Base-by-base conservation (phyloP, 2,888 invertebrate species). In the Cartodere bifasciata region DNA sequence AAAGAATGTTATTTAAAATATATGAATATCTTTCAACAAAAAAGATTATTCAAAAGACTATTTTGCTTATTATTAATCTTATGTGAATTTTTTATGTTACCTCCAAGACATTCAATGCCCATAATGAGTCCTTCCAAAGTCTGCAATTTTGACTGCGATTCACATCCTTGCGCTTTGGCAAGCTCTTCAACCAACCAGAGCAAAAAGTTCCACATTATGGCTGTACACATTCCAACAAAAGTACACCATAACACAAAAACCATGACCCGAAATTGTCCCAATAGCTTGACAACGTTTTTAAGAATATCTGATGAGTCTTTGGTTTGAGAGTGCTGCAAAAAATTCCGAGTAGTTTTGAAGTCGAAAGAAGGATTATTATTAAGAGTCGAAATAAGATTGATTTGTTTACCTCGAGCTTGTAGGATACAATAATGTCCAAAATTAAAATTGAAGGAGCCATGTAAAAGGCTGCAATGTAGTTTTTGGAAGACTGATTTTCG, bases 111-210 rank as follows among this genome's bases (percentile, higher is more conserved):
- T 53, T 88, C 85, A n/a, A 54, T 43, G 3, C 45, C 52, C 46
- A 49, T 47, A 2, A 47, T 38, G 5, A 55, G 32, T 29, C 66
- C 68, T 45, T 66, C 56, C 9, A 68, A 47, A 2, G 66, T 60
- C 43, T 65, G 65, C 13, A 64, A 55, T 48, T 56, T 56, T 1
- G 46, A 42, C 44, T 28, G 60, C 52, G 32, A 49, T 29, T 55
- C 53, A 37, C 60, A 58, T 11, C 59, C 59, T 34, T 58, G 55
- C 0, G 49, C 53, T 3, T 48, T 50, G 0, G 75, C 74, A 31
- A 87, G 58, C 38, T 82, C 79, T 55, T 88, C 86, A 9, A 85
- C 59, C 42, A 81, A 72, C 81, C 85, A 87, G 52, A 87, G 86
- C 0, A 90, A 61, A 52, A 88, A 92, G 44, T 86, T 77, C 84